A percentile compares a stretch with the other conserved stretches of the same genome.
These are phyloP conservation scores for Axinella damicornis DNA, from an alignment of 37 sponge, comb jelly and placozoan species.

Conservation along the genomic window DNA sequence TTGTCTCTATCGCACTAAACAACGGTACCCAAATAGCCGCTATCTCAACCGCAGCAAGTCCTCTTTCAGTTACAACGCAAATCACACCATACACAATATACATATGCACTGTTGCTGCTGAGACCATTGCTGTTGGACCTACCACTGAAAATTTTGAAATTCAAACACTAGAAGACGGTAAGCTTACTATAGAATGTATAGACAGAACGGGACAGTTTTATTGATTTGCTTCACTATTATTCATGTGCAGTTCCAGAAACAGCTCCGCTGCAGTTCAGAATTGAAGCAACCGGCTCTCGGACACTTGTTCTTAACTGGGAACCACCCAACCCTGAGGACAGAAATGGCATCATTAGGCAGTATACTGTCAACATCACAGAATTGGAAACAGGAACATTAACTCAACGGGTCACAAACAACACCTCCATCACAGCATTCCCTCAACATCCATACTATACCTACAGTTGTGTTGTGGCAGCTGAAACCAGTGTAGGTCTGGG, in stretches of 20 bases:
- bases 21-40: neutral
- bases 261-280: neutral
- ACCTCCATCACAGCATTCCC: neutral
- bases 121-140: constrained; percentile 46
- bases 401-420: neutral
- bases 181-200: neutral
- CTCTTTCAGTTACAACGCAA: neutral
- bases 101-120: constrained; percentile 32
- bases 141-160: neutral
- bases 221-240: neutral
- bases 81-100: constrained; percentile 27
- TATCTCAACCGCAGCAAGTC: neutral
- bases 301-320: neutral
- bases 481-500: constrained; percentile 36
- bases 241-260: constrained; percentile 20
- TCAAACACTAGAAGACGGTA: neutral
- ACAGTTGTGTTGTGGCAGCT: constrained; percentile 39
- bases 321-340: neutral
- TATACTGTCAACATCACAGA: constrained; percentile 15
- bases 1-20: neutral
- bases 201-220: neutral
- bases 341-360: constrained; percentile 29
- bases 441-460: constrained; percentile 41
- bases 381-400: neutral
- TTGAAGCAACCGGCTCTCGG: neutral